phyloP scores from a whole-genome alignment of 2,113 vertebrate species.

The Planiliza haematocheilus region DNA sequence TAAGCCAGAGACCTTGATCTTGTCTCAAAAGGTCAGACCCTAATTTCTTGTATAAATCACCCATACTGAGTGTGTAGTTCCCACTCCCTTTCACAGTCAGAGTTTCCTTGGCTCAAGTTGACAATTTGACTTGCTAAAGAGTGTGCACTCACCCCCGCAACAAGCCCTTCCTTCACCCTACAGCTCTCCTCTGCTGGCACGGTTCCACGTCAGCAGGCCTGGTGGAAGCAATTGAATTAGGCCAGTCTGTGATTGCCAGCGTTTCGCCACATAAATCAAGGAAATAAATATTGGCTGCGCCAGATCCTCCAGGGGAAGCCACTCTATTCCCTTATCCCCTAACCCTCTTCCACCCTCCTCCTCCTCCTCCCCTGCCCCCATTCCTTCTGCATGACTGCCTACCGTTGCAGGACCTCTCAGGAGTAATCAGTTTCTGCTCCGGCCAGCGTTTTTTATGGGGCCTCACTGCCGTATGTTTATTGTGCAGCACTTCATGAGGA shows the following conservation, averaged over 20 bases:
- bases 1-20: no score
- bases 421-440: conserved; percentile 74
- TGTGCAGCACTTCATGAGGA: conserved; percentile 50
- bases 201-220: conserved; percentile 61
- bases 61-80: no score
- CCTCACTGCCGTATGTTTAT: conserved; percentile 49
- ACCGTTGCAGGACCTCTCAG: conserved; percentile 71
- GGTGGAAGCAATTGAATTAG: conserved; percentile 75
- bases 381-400: conserved; percentile 44
- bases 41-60: no score
- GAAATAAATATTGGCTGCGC: conserved; percentile 79
- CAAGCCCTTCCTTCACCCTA: conserved; percentile 2
- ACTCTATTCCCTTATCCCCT: conserved; percentile 37
- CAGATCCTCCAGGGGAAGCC: conserved; percentile 63
- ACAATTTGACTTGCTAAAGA: neutral
- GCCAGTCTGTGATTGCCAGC: conserved; percentile 74
- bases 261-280: conserved; percentile 81
- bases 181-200: conserved; percentile 29
- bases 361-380: neutral
- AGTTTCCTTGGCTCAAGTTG: neutral
- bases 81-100: neutral
- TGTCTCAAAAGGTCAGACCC: no score
- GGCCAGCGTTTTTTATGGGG: conserved; percentile 30
- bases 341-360: neutral
- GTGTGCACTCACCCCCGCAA: neutral